Evolutionary conservation across 2,797 vertebrate species (phyloP).

Genomic region (Tokudaia tokunoshimensis): DNA sequence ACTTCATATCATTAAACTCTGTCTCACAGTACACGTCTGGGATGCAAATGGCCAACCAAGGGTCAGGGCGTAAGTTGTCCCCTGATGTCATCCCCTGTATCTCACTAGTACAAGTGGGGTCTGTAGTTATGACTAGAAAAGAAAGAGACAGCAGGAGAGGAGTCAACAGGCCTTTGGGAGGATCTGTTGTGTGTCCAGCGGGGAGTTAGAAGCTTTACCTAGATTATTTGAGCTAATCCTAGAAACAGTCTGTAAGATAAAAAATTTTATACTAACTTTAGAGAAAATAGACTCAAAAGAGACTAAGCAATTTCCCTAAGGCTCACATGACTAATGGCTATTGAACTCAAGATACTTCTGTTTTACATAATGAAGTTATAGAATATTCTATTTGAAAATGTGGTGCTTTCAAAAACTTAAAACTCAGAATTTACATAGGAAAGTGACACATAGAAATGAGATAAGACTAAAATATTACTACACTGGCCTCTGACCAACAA

Average conservation of each 20-base stretch:
- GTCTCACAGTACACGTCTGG: background rate
- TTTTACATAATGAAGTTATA: background rate
- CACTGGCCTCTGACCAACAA: background rate
- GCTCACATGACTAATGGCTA: background rate
- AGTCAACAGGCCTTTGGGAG: background rate
- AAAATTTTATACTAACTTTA: background rate
- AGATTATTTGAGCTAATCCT: constrained; percentile 35
- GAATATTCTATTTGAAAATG: constrained; percentile 43
- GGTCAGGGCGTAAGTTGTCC: background rate
- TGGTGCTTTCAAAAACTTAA: background rate
- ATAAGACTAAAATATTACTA: constrained; percentile 34
- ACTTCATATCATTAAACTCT: background rate
- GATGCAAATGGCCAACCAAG: background rate
- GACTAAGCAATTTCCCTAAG: constrained; percentile 1
- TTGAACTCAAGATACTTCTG: constrained; percentile 7
- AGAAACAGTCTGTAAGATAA: background rate
- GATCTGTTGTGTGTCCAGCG: background rate
- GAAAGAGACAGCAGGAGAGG: background rate
- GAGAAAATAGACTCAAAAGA: constrained; percentile 3
- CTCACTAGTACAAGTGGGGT: background rate
- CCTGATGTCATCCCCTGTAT: no score
- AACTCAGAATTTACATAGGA: background rate
- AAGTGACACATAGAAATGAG: background rate
- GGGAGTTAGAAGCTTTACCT: background rate
- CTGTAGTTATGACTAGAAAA: background rate